A percentile compares a stretch with the other conserved stretches of the same genome.
These are phyloP conservation scores for Dendroctonus valens DNA, from an alignment of 1,140 invertebrate genomes.

Conservation along the genomic window DNA sequence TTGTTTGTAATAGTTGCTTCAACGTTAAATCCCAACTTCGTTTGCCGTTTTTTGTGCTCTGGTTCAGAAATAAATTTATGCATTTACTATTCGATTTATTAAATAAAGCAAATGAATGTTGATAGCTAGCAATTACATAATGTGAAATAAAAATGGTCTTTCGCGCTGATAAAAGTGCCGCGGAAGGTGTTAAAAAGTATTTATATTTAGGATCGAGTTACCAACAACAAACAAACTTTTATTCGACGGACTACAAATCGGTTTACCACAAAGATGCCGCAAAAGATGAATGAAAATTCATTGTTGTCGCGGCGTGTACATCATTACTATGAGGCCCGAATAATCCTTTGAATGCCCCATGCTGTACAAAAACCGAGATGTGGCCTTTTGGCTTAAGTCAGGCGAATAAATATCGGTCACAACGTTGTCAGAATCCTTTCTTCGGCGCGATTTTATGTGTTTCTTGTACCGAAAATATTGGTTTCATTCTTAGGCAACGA, in stretches of 20 bases:
- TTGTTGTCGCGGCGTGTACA: conserved; percentile 23
- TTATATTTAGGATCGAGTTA: conserved; percentile 17
- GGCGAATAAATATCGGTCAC: conserved; percentile 40
- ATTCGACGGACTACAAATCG: conserved; percentile 18
- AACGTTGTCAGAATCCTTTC: conserved; percentile 37
- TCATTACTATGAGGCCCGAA: conserved; percentile 25
- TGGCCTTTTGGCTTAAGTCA: conserved; percentile 35
- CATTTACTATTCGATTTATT: too few relatives aligned
- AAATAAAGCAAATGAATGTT: too few relatives aligned
- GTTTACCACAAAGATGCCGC: conserved; percentile 18
- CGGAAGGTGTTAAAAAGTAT: conserved; percentile 25
- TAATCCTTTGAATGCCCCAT: conserved; percentile 37
- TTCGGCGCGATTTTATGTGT: neutral
- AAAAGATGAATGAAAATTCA: conserved; percentile 18
- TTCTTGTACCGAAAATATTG: too few relatives aligned
- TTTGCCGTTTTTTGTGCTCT: too few relatives aligned
- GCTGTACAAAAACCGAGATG: conserved; percentile 22
- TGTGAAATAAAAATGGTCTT: too few relatives aligned
- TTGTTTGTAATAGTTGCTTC: too few relatives aligned
- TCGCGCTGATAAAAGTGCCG: too few relatives aligned
- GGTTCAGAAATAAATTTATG: too few relatives aligned
- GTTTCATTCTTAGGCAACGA: too few relatives aligned
- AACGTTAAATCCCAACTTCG: too few relatives aligned
- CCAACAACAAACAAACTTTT: conserved; percentile 13
- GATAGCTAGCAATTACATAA: too few relatives aligned